Conservation (phyloP, 2,888 invertebrate genomes). For the Leptura quadrifasciata region DNA sequence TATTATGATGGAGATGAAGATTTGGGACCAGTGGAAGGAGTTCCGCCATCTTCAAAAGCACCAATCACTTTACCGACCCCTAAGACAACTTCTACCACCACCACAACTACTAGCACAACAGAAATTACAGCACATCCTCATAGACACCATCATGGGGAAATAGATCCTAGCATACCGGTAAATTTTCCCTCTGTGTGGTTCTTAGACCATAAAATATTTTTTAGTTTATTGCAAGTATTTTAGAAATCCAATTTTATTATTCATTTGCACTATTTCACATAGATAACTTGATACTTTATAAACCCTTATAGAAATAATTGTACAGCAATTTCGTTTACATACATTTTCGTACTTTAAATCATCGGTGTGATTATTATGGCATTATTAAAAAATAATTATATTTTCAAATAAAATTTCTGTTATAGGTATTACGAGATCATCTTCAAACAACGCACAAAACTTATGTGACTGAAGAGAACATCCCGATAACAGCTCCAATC, state of each 20-base stretch:
- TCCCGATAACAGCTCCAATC: conserved; percentile 42
- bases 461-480: conserved; percentile 40
- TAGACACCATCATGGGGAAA: conserved; percentile 74
- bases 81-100: conserved; percentile 53
- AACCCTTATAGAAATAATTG: too few relatives aligned
- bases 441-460: conserved; percentile 49
- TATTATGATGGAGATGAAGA: conserved; percentile 67
- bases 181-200: conserved; percentile 29
- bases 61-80: conserved; percentile 55
- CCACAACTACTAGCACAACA: conserved; percentile 49
- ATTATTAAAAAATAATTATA: too few relatives aligned
- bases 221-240: too few relatives aligned
- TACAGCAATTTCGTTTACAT: too few relatives aligned
- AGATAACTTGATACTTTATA: too few relatives aligned
- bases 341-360: too few relatives aligned
- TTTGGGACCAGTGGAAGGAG: conserved; percentile 53
- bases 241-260: too few relatives aligned
- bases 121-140: conserved; percentile 70
- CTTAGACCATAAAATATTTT: background rate
- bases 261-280: too few relatives aligned
- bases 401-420: conserved; percentile 26
- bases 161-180: conserved; percentile 59
- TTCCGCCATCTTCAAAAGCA: conserved; percentile 51
- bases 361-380: too few relatives aligned
- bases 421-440: conserved; percentile 47